Percentiles rank a stretch among this genome's conserved stretches.
Conservation (phyloP, 2,113 vertebrate genomes). For the Hydropotes inermis region DNA sequence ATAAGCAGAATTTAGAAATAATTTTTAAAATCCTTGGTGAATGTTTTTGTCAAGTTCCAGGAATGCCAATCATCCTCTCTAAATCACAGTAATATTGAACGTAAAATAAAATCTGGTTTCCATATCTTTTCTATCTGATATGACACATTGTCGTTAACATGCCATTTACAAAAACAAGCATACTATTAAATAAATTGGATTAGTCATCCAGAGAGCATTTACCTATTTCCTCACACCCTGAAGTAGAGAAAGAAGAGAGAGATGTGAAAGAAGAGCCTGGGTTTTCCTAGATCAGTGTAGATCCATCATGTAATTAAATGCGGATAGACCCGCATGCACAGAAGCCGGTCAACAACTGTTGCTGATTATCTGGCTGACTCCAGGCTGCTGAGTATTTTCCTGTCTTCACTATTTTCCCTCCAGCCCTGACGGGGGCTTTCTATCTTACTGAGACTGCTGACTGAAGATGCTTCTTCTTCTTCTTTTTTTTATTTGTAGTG, state of each 20-base stretch:
- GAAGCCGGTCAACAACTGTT: neutral
- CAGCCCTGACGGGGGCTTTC: neutral
- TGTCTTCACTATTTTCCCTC: neutral
- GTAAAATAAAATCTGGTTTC: conserved; percentile 69
- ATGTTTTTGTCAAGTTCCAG: conserved; percentile 41
- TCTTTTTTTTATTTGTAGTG: too few species aligned
- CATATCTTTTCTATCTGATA: conserved; percentile 61
- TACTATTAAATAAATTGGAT: conserved; percentile 60
- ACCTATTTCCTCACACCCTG: conserved; percentile 23
- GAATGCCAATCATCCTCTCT: conserved; percentile 30
- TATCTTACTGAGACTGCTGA: neutral
- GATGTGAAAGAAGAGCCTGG: neutral
- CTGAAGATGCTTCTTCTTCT: neutral
- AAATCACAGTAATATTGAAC: conserved; percentile 66
- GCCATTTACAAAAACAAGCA: conserved; percentile 70
- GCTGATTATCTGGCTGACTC: neutral
- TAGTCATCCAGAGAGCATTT: conserved; percentile 41
- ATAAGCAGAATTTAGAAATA: conserved; percentile 62
- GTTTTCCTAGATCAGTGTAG: neutral
- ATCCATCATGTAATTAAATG: neutral
- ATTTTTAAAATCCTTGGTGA: conserved; percentile 26
- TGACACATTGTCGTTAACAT: conserved; percentile 59
- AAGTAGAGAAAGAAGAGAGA: neutral
- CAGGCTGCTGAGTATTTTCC: neutral
- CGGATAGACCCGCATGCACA: accelerated